phyloP scores from a whole-genome alignment of 2,888 invertebrate species.

The Nomada flava region DNA sequence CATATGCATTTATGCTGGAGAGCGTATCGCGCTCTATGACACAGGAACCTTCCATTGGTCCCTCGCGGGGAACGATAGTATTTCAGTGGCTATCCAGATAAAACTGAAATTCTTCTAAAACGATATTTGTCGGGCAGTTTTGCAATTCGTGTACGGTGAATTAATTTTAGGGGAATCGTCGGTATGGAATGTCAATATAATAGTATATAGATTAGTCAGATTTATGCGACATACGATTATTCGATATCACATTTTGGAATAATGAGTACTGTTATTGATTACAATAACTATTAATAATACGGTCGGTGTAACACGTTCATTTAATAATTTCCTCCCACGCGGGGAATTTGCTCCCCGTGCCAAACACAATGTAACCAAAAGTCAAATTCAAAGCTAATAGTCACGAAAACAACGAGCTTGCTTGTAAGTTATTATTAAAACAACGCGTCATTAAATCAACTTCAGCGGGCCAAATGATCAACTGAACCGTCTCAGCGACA shows the following conservation, averaged over 20 bases:
- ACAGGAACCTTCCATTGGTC: background rate
- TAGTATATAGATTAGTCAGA: too few species aligned
- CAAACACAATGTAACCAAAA: background rate
- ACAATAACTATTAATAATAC: too few species aligned
- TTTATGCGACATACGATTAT: too few species aligned
- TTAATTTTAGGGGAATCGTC: too few species aligned
- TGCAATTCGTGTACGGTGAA: background rate
- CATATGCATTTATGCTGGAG: slow-evolving; percentile 18
- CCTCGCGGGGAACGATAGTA: background rate
- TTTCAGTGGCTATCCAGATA: background rate
- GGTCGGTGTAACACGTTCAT: background rate
- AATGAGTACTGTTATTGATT: too few species aligned
- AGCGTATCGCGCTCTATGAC: slow-evolving; percentile 11
- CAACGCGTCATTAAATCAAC: too few species aligned
- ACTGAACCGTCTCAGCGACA: too few species aligned
- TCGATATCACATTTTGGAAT: too few species aligned
- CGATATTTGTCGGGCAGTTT: background rate
- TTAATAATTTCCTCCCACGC: background rate
- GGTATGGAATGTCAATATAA: too few species aligned
- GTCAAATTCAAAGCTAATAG: background rate
- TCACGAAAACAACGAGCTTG: too few species aligned
- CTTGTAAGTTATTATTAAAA: too few species aligned
- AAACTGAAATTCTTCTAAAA: background rate
- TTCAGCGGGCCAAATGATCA: too few species aligned
- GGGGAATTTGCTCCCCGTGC: background rate